Conservation (phyloP, 2,888 invertebrate species). For the Drosophila leonis region DNA sequence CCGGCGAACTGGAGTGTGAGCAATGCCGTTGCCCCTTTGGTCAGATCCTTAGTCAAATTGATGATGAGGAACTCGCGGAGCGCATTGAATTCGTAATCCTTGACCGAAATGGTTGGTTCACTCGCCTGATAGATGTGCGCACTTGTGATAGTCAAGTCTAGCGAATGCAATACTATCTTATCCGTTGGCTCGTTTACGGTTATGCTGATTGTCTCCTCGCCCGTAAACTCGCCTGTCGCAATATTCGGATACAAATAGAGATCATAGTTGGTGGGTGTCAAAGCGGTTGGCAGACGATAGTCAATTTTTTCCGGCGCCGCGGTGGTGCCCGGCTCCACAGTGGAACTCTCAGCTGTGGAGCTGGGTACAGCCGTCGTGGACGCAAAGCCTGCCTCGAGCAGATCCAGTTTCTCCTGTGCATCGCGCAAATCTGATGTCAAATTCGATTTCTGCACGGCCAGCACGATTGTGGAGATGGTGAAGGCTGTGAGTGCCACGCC, state of each 20-base stretch:
- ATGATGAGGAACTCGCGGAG: conserved; percentile 80
- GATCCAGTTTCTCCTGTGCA: conserved; percentile 70
- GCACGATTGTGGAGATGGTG: conserved; percentile 86
- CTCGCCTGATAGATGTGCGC: conserved; percentile 60
- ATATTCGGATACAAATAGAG: conserved; percentile 89
- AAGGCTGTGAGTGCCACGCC: conserved; percentile 84
- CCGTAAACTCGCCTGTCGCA: conserved; percentile 87
- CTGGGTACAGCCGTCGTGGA: conserved; percentile 36
- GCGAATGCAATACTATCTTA: conserved; percentile 88
- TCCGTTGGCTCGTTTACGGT: conserved; percentile 85
- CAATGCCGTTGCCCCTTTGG: conserved; percentile 23
- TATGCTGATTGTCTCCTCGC: conserved; percentile 87
- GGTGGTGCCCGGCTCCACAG: conserved; percentile 24
- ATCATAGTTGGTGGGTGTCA: conserved; percentile 89
- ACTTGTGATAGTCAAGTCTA: conserved; percentile 86
- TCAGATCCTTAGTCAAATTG: conserved; percentile 67
- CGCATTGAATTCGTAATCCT: conserved; percentile 57
- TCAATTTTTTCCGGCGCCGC: conserved; percentile 66
- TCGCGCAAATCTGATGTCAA: conserved; percentile 74
- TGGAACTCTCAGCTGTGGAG: conserved; percentile 14
- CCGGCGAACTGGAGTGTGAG: conserved; percentile 87
- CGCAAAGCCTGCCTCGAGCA: conserved; percentile 62
- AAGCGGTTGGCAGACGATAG: conserved; percentile 87
- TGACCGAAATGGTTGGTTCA: conserved; percentile 61
- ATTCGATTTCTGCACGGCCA: conserved; percentile 86